These are phyloP conservation scores for Drosophila pegasa DNA, from an alignment of 2,888 invertebrate species.

Conservation along the genomic window DNA sequence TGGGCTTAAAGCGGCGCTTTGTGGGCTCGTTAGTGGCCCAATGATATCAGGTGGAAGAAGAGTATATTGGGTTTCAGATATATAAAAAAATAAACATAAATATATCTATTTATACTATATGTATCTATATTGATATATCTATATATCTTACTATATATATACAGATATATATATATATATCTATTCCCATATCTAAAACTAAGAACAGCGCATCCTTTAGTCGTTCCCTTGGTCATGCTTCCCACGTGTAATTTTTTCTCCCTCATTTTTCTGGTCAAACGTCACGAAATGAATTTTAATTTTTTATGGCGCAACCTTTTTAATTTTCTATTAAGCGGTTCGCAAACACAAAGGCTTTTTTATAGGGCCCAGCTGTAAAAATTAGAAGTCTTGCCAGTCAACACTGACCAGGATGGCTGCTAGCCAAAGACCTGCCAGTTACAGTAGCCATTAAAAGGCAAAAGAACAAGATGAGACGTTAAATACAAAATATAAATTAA, in stretches of 20 bases:
- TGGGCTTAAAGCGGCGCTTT: conserved; percentile 6
- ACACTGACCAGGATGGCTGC: conserved; percentile 24
- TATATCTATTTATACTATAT: neutral
- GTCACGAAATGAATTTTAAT: conserved; percentile 74
- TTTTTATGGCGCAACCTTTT: conserved; percentile 74
- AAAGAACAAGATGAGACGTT: conserved; percentile 2
- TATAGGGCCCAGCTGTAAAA: conserved; percentile 4
- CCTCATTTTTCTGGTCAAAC: conserved; percentile 36
- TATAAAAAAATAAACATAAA: no score
- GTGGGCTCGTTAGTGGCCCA: neutral
- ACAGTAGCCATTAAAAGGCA: conserved; percentile 16
- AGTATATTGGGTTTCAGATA: neutral
- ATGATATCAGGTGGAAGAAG: conserved; percentile 11
- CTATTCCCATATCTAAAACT: neutral
- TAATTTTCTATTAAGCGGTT: conserved; percentile 74
- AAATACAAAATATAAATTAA: neutral
- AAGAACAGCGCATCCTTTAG: conserved; percentile 2
- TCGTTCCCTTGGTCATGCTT: neutral
- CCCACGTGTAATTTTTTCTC: neutral
- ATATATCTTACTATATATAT: neutral
- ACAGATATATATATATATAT: neutral
- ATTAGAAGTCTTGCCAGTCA: conserved; percentile 22
- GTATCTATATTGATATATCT: neutral
- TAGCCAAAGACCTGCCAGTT: conserved; percentile 39
- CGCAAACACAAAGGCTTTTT: conserved; percentile 48